Evolutionary conservation across 2,113 vertebrate genomes (phyloP), one percentile per base, ranked within the genome.

Genomic region (Bolborhynchus lineola): DNA sequence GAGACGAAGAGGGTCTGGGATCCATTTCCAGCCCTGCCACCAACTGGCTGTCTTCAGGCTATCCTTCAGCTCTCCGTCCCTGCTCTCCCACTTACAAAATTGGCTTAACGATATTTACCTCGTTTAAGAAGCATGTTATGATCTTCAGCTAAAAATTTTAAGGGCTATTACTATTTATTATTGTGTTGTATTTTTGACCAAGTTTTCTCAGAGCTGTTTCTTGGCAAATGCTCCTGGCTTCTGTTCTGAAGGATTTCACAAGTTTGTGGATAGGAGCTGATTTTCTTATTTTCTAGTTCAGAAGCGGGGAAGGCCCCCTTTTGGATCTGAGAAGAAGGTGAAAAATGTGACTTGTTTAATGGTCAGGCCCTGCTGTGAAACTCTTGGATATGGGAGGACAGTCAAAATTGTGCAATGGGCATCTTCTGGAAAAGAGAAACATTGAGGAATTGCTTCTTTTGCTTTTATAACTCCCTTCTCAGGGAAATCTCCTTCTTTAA

Each of bases 1-100:
- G 88, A 69, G 83, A 50, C 1, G 0, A 78, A n/a, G 57, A 88
- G 70, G 80, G 49, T 77, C 95, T 95, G 94, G 88, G 57, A 82
- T 91, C 65, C 72, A 23, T 96, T 95, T 82, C 88, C 74, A 88
- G 59, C 72, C 53, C 44, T 88, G 85, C 72, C 70, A 94, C 85
- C 72, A 82, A 91, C 71, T 83, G 57, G 14, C 39, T 69, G 63
- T 87, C 85, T 82, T 91, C 68, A 82, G 84, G 59, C 84, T 90
- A 35, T 72, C 55, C 85, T 83, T 93, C 74, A 86, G 44, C 75
- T 65, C 31, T 76, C 0, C 1, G 25, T 76, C 62, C 55, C 64
- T 74, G 44, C 67, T 81, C 86, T 88, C 50, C 69, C 70, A 41
- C 53, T 92, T 60, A 20, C 1, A 72, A 87, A 82, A 85, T 3